phyloP scores from a whole-genome alignment of 1,140 invertebrate genomes.

The Leptestheria dahalacensis region DNA sequence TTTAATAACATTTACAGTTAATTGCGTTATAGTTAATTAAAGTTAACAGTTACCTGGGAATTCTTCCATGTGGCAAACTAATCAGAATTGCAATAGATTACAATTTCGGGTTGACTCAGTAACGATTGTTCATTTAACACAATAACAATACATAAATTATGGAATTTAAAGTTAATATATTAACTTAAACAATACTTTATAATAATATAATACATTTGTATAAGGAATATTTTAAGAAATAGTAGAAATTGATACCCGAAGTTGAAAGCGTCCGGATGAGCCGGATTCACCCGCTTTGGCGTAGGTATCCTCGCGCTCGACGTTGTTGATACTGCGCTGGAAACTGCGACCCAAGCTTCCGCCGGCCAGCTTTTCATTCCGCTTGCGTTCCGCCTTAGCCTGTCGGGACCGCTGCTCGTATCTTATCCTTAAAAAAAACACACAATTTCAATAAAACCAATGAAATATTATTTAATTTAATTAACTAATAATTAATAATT shows the following conservation, averaged over 20 bases:
- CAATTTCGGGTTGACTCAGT: no score
- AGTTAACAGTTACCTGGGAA: constrained; percentile 35
- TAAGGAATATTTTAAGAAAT: no score
- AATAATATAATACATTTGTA: no score
- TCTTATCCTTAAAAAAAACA: constrained; percentile 47
- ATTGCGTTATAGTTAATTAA: constrained; percentile 1
- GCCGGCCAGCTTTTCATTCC: constrained; percentile 33
- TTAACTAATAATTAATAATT: background rate
- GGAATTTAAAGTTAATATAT: no score
- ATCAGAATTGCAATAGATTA: background rate
- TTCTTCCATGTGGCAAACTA: constrained; percentile 40
- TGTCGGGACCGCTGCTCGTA: constrained; percentile 42
- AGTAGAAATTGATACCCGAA: constrained; percentile 9
- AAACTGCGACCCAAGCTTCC: constrained; percentile 34
- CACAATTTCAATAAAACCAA: no score
- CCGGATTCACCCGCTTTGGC: constrained; percentile 12
- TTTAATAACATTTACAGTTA: constrained; percentile 1
- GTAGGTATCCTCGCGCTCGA: constrained; percentile 14
- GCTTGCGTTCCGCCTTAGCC: constrained; percentile 29
- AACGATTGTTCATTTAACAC: no score
- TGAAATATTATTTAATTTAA: no score
- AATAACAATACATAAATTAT: no score
- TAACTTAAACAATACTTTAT: background rate
- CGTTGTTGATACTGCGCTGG: constrained; percentile 29
- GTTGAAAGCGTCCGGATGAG: constrained; percentile 18